phyloP scores from a whole-genome alignment of 2,113 vertebrate genomes.

The Pelvicachromis taeniatus region DNA sequence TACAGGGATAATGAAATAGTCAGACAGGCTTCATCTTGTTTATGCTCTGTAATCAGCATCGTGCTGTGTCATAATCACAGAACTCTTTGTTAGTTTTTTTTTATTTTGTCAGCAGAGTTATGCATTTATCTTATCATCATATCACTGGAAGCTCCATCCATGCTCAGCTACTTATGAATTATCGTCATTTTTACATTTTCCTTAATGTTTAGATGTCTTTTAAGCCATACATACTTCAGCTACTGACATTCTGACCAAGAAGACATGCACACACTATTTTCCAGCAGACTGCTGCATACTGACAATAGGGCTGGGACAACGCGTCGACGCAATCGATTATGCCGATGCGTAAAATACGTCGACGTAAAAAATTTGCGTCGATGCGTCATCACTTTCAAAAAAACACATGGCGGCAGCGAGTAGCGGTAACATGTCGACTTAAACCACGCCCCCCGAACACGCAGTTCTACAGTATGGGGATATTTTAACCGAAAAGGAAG shows the following conservation, averaged over 20 bases:
- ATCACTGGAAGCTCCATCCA: not conserved
- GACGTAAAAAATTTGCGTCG: too few relatives aligned
- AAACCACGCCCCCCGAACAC: too few relatives aligned
- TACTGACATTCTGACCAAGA: not conserved
- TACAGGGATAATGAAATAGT: not conserved
- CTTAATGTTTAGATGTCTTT: not conserved
- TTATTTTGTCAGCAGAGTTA: constrained; percentile 44
- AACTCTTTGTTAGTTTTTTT: constrained; percentile 61
- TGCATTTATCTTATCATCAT: constrained; percentile 27
- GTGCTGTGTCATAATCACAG: constrained; percentile 23
- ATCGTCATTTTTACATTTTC: not conserved
- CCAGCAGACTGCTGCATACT: not conserved
- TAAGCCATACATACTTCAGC: not conserved
- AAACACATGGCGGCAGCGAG: too few relatives aligned
- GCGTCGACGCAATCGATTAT: too few relatives aligned
- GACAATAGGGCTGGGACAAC: too few relatives aligned
- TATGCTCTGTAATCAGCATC: constrained; percentile 26
- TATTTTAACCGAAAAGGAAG: too few relatives aligned
- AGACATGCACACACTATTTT: not conserved
- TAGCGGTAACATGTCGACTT: too few relatives aligned
- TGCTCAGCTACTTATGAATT: not conserved
- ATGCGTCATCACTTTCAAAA: too few relatives aligned
- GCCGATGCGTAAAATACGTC: too few relatives aligned
- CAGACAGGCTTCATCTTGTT: not conserved
- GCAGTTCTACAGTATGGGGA: too few relatives aligned